A percentile compares a stretch with the other conserved stretches of the same genome.
phyloP scores from a whole-genome alignment of 2,113 vertebrate species.

The Pituophis catenifer region DNA sequence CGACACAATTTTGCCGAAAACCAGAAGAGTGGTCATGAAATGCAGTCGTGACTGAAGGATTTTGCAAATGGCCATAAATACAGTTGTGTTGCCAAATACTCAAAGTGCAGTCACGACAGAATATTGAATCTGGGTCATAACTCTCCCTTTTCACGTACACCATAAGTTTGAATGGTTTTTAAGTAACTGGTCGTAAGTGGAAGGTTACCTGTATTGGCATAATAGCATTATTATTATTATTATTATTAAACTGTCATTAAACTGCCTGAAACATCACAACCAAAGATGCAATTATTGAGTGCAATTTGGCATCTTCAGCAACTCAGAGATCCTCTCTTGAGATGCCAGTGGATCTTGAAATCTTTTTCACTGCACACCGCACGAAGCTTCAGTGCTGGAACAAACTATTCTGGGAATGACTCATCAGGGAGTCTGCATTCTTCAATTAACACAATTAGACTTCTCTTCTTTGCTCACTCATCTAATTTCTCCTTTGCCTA shows the following conservation, averaged over 20 bases:
- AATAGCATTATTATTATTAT: background rate
- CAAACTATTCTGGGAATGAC: background rate
- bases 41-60: background rate
- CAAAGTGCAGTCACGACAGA: background rate
- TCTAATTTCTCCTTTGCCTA: background rate
- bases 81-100: background rate
- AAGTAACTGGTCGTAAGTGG: background rate
- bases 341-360: background rate
- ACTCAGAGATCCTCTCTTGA: background rate
- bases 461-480: background rate
- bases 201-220: background rate
- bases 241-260: background rate
- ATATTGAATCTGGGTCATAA: background rate
- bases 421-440: background rate
- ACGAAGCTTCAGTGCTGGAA: background rate
- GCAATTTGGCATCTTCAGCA: background rate
- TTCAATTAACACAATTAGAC: background rate
- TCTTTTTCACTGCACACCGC: background rate
- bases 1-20: background rate
- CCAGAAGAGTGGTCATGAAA: background rate
- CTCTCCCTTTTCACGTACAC: background rate
- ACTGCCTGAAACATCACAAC: background rate
- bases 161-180: background rate
- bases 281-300: background rate
- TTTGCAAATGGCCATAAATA: too few species aligned